Percentiles rank a stretch among this genome's conserved stretches.
Evolutionary conservation across 2,113 vertebrate genomes (phyloP).

Genomic region (Edolisoma coerulescens): DNA sequence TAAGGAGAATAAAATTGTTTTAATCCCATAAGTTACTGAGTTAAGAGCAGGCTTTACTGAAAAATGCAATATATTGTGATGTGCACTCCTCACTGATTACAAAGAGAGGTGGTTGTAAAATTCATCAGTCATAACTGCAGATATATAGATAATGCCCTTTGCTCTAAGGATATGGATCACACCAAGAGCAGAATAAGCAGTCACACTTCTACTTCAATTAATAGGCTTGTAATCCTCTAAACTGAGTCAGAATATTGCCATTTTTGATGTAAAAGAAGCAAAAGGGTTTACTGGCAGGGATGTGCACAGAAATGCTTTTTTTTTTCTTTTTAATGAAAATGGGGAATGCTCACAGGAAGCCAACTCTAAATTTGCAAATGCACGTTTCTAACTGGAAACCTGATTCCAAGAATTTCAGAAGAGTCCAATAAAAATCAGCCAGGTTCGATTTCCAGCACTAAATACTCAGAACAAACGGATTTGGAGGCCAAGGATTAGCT

Average conservation of each 20-base stretch:
- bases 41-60: slow-evolving; percentile 23
- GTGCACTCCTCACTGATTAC: neutral
- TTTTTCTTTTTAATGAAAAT: neutral
- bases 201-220: neutral
- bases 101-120: slow-evolving; percentile 26
- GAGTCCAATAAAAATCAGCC: neutral
- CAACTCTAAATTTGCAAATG: slow-evolving; percentile 26
- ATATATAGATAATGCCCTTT: slow-evolving; percentile 38
- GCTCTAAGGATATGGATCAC: slow-evolving; percentile 18
- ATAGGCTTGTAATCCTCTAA: neutral
- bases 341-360: neutral
- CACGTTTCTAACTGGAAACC: slow-evolving; percentile 19
- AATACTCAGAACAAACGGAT: slow-evolving; percentile 33
- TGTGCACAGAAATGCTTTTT: neutral
- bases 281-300: slow-evolving; percentile 30
- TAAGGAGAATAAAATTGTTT: slow-evolving; percentile 38
- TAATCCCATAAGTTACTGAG: neutral
- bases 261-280: neutral
- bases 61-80: slow-evolving; percentile 40
- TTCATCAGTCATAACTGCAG: neutral
- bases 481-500: neutral
- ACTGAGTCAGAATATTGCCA: neutral
- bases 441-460: neutral
- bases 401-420: slow-evolving; percentile 34
- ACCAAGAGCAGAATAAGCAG: slow-evolving; percentile 12